phyloP scores from a whole-genome alignment of 2,888 invertebrate genomes.

The Carpatolechia fugitivella region DNA sequence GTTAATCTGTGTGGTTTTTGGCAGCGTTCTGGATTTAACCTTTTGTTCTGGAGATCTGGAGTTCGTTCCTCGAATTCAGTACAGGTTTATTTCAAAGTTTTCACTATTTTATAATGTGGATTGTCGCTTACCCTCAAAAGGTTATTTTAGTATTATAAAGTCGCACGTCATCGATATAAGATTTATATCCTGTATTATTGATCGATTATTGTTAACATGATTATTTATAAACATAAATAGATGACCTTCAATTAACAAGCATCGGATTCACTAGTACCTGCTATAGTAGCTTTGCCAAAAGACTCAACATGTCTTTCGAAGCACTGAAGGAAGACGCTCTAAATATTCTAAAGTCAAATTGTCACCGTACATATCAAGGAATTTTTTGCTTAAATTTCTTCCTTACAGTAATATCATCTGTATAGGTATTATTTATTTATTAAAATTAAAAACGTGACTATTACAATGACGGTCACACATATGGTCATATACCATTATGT shows the following conservation, averaged over 20 bases:
- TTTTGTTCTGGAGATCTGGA: slow-evolving; percentile 23
- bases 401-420: too few relatives aligned
- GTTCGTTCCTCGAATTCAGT: slow-evolving; percentile 12
- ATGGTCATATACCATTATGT: background rate
- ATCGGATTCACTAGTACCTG: too few relatives aligned
- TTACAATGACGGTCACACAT: background rate
- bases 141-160: background rate
- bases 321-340: too few relatives aligned
- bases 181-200: background rate
- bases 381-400: too few relatives aligned
- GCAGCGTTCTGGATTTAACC: slow-evolving; percentile 26
- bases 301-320: too few relatives aligned
- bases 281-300: too few relatives aligned
- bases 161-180: background rate
- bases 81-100: slow-evolving; percentile 8
- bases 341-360: too few relatives aligned
- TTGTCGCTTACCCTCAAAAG: background rate
- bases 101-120: slow-evolving; percentile 1
- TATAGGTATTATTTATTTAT: too few relatives aligned
- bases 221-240: background rate
- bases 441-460: too few relatives aligned
- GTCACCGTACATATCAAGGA: too few relatives aligned
- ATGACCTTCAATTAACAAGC: too few relatives aligned
- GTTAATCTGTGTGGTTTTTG: slow-evolving; percentile 43
- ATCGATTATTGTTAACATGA: background rate